Evolutionary conservation across 2,113 vertebrate species (phyloP).

Genomic region (Nanger granti): DNA sequence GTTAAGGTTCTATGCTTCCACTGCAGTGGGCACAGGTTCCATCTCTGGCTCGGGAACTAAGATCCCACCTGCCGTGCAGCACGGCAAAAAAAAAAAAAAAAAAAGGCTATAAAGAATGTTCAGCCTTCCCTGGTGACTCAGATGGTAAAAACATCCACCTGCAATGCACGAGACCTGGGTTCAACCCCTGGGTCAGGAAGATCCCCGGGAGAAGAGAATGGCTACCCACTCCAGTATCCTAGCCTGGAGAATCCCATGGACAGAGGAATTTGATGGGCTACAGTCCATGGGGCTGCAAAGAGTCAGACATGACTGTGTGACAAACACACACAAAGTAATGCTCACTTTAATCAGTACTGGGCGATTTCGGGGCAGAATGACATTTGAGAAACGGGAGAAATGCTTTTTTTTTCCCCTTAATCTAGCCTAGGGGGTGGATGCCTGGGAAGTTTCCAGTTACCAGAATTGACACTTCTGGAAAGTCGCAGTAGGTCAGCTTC

Average conservation of each 20-base stretch:
- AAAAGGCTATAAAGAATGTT: background rate
- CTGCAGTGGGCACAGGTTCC: background rate
- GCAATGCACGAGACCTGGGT: background rate
- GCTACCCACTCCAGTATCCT: background rate
- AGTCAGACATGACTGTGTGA: background rate
- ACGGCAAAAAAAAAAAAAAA: background rate
- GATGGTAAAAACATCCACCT: background rate
- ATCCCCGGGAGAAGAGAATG: background rate
- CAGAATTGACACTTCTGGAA: background rate
- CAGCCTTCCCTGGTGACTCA: background rate
- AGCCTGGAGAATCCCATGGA: background rate
- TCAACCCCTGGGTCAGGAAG: background rate
- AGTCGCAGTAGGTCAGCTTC: background rate
- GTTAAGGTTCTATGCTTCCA: background rate
- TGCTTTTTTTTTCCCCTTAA: background rate
- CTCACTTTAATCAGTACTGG: background rate
- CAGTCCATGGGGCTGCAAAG: background rate
- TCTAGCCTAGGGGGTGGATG: background rate
- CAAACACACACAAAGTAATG: background rate
- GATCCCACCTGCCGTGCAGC: rapidly evolving
- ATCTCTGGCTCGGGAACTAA: background rate
- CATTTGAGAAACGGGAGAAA: background rate
- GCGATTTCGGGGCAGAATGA: background rate
- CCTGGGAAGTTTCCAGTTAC: background rate
- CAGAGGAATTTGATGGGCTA: background rate